phyloP scores from a whole-genome alignment of 2,888 invertebrate species.

The Parnassius mnemosyne region DNA sequence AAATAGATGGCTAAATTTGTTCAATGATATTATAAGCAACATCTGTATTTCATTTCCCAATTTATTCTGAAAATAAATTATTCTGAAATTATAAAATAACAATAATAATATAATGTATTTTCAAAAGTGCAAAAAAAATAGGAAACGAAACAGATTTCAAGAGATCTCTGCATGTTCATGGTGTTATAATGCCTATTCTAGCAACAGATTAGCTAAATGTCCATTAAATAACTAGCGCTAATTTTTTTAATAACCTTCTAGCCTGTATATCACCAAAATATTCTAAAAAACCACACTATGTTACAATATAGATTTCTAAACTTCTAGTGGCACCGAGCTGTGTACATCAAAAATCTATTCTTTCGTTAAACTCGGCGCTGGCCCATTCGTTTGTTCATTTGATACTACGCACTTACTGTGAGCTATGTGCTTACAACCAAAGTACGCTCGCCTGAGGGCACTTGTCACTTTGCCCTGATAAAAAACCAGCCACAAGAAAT shows the following conservation, averaged over 20 bases:
- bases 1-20: too few species aligned
- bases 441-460: constrained; percentile 77
- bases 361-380: constrained; percentile 27
- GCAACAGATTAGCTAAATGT: constrained; percentile 10
- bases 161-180: constrained; percentile 8
- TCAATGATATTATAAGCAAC: too few species aligned
- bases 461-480: constrained; percentile 78
- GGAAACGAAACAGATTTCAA: background rate
- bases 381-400: constrained; percentile 31
- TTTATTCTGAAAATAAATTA: too few species aligned
- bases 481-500: constrained; percentile 41
- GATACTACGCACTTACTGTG: constrained; percentile 78
- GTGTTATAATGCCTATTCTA: constrained; percentile 4
- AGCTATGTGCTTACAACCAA: constrained; percentile 79
- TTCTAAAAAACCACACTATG: constrained; percentile 25
- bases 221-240: constrained; percentile 18
- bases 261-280: constrained; percentile 11
- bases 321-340: constrained; percentile 35
- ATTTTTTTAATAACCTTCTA: constrained; percentile 14
- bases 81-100: too few species aligned
- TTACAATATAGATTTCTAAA: constrained; percentile 17
- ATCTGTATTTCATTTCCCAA: too few species aligned
- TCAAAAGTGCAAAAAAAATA: too few species aligned
- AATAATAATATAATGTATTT: too few species aligned
- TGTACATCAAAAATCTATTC: constrained; percentile 34